Evolutionary conservation across 2,888 invertebrate genomes (phyloP).

Genomic region (Tetragonisca angustula): DNA sequence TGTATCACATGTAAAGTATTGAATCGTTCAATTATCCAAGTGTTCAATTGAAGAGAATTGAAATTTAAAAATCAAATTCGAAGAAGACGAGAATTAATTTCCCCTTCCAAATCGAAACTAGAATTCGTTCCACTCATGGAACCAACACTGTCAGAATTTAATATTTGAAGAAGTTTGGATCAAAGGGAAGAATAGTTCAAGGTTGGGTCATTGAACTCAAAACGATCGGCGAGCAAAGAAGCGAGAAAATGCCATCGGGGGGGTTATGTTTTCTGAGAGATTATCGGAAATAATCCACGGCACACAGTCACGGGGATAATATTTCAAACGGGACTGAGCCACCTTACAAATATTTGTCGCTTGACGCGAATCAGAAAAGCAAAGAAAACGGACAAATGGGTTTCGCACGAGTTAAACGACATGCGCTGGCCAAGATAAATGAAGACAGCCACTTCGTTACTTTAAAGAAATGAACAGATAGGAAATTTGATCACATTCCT

Average conservation of each 20-base stretch:
- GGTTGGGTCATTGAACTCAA: background rate
- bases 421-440: background rate
- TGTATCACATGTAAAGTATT: no score
- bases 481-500: background rate
- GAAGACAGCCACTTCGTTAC: background rate
- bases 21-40: no score
- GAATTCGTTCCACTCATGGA: background rate
- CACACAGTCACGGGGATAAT: no score
- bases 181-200: no score
- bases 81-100: no score
- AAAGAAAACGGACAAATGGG: background rate
- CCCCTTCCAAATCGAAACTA: no score
- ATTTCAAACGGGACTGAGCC: background rate
- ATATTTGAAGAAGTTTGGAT: no score
- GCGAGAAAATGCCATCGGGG: background rate
- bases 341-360: background rate
- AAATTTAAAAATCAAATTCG: no score
- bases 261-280: background rate
- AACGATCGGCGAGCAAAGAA: background rate
- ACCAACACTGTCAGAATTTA: background rate
- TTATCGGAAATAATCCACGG: no score
- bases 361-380: background rate
- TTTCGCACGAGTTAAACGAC: background rate
- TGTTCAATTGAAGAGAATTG: no score
- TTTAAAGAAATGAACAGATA: background rate